Base-by-base conservation (phyloP, 2,888 invertebrate genomes). In the Napeogenes sylphis region DNA sequence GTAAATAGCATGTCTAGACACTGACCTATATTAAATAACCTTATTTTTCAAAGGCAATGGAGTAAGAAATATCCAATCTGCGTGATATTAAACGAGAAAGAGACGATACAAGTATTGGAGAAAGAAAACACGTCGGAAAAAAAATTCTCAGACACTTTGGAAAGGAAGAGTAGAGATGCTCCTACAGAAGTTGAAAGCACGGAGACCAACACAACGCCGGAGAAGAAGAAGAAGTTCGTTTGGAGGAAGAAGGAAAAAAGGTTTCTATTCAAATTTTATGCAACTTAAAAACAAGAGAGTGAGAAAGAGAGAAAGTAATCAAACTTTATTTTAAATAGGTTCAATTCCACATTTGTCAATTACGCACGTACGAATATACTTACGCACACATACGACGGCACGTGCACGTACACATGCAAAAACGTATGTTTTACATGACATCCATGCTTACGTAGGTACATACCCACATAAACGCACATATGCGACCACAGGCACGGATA, bases 61-160 rank as follows among this genome's bases (percentile, higher is more conserved):
- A 97, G 96, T 84, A 96, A 97, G 83, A 98, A 98, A 82, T 98
- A 98, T 84, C 98, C 98, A 0, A 96, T 98, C 73, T 96, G 96
- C 80, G 89, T 97, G 56, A 88, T 92, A 38, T 81, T 94, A 63
- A 91, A 83, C 72, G 93, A 90, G 58, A 85, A 82, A 56, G 88
- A 89, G 62, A 90, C 84, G 68, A 87, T 91, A 45, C 88, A 90
- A 75, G 87, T 91, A 2, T 69, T 90, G 54, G 90, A 91, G 58
- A 90, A 86, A 61, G 90, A 89, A 67, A 86, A 73, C 51, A 46
- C 73, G 2, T 21, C 69, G 5, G 85, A 88, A 33, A 84, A 81
- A 62, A 92, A 84, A 62, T 8, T 64, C 0, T 66, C 77, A 0
- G 87, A 84, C 56, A 74, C 68, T 69, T 73, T 71, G 57, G 78